phyloP scores from a whole-genome alignment of 2,113 vertebrate species.

The Phylloscopus whistleri region DNA sequence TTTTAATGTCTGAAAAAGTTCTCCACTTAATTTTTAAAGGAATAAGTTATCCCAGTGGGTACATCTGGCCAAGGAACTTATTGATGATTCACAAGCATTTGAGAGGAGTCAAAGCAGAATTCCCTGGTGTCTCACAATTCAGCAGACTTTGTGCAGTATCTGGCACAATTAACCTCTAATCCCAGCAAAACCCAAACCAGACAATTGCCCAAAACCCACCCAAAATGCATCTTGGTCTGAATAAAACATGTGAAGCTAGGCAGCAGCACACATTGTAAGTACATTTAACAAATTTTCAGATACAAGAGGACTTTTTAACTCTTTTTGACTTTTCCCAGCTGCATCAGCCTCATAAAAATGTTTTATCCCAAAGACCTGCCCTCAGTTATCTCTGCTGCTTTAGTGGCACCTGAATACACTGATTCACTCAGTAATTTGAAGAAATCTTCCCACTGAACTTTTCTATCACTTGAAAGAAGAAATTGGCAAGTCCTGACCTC shows the following conservation, averaged over 20 bases:
- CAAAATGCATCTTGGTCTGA: not conserved
- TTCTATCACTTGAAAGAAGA: not conserved
- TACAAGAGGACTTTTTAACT: not conserved
- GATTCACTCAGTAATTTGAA: not conserved
- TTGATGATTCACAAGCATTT: not conserved
- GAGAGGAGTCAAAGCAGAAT: not conserved
- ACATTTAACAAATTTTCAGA: not conserved
- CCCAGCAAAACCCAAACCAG: not conserved
- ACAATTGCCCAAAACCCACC: not conserved
- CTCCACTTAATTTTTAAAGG: not conserved
- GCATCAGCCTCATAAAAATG: not conserved
- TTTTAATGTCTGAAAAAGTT: not conserved
- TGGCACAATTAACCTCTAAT: not conserved
- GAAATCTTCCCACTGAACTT: not conserved
- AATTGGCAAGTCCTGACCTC: not conserved
- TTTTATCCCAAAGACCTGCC: not conserved
- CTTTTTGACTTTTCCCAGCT: not conserved
- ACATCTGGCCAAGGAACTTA: not conserved
- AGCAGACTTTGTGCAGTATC: not conserved
- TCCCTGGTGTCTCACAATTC: not conserved
- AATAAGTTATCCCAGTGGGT: not conserved
- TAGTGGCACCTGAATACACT: not conserved
- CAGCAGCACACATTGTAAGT: not conserved
- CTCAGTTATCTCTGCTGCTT: not conserved
- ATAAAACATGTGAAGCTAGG: not conserved